Base-by-base conservation (phyloP, 2,888 invertebrate species). In the Seira ritae region DNA sequence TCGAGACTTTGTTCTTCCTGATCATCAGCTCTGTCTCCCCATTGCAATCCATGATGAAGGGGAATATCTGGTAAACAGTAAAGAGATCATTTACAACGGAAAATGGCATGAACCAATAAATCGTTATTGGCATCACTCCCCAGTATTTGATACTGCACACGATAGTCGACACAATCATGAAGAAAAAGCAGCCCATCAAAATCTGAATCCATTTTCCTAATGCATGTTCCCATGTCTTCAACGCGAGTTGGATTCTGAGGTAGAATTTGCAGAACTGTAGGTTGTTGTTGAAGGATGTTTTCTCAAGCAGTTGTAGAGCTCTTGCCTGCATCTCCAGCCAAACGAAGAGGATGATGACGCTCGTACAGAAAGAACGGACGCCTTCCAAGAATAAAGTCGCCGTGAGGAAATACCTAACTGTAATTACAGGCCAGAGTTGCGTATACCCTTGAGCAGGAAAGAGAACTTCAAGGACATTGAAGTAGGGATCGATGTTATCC, bases 321-420 rank as follows among this genome's bases (percentile, higher is more conserved):
- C 12, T 69, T 12, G 37, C 17, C 19, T 69, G 69, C 46, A 69
- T 42, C n/a, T 46, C 69, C 69, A 69, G 22, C 69, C 69, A 69
- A 2, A 69, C 20, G 46, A 69, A 69, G 8, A 31, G 31, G 31
- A 31, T 31, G 2, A 8, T 31, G 8, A 23, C 3, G 66, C 23
- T 2, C 2, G 20, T n/a, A 2, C 23, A 15, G 17, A 23, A 66
- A 23, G 22, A 66, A 3, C 66, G n/a, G 3, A 23, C 20, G 10
- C 66, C 66, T 66, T 31, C 31, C n/a, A n/a, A n/a, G n/a, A n/a
- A n/a, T n/a, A n/a, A n/a, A n/a, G n/a, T n/a, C n/a, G n/a, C n/a
- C n/a, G n/a, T n/a, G n/a, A n/a, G n/a, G n/a, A n/a, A n/a, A n/a
- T n/a, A n/a, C n/a, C n/a, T n/a, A n/a, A n/a, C n/a, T n/a, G n/a